A percentile compares a stretch with the other conserved stretches of the same genome.
These are phyloP conservation scores for Conchocele bisecta DNA, from an alignment of 2,888 invertebrate genomes.

Conservation along the genomic window DNA sequence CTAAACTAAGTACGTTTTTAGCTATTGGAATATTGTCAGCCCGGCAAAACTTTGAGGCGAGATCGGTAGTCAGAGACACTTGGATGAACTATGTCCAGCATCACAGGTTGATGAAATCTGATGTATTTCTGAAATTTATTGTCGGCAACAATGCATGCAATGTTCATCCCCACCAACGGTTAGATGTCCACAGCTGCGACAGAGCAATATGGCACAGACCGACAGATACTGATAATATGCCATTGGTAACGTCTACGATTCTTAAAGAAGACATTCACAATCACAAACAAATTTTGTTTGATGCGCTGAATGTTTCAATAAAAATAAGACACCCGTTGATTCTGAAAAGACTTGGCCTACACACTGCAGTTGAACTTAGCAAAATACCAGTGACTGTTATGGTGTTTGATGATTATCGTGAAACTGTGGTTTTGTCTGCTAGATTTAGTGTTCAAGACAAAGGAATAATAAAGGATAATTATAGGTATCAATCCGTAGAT, in stretches of 20 bases:
- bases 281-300: not conserved
- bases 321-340: slow-evolving; percentile 39
- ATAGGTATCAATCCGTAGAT: slow-evolving; percentile 40
- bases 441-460: slow-evolving; percentile 23
- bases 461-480: slow-evolving; percentile 19
- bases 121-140: slow-evolving; percentile 30
- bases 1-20: too few relatives aligned
- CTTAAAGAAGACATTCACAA: not conserved
- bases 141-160: slow-evolving; percentile 41
- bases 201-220: not conserved
- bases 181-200: not conserved
- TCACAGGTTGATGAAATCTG: not conserved
- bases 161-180: slow-evolving; percentile 29
- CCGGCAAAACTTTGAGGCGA: slow-evolving; percentile 38
- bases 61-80: slow-evolving; percentile 33
- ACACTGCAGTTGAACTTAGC: slow-evolving; percentile 17
- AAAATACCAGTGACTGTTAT: slow-evolving; percentile 15
- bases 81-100: slow-evolving; percentile 21
- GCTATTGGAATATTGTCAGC: slow-evolving; percentile 43
- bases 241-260: not conserved
- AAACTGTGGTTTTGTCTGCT: slow-evolving; percentile 22
- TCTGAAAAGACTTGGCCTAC: slow-evolving; percentile 39
- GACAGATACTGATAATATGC: not conserved
- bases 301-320: slow-evolving; percentile 37
- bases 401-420: slow-evolving; percentile 41